Percentiles rank a stretch among this genome's conserved stretches.
Conservation (phyloP, 2,113 vertebrate species). For the Circaetus cinerascens region DNA sequence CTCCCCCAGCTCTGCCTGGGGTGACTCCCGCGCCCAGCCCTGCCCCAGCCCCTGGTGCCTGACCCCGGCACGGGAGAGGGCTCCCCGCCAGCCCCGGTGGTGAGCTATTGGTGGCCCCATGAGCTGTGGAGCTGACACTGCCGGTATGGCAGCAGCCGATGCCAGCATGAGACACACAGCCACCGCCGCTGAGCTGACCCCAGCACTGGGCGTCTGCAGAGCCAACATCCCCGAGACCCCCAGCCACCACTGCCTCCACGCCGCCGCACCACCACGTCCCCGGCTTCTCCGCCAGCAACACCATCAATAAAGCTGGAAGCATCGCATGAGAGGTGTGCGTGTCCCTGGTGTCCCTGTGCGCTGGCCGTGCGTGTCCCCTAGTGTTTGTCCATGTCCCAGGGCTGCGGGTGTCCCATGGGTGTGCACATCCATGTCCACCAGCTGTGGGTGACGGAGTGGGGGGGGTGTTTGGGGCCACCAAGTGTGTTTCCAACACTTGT, state of each 20-base stretch:
- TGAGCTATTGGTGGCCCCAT: not conserved
- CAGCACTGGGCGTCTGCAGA: not conserved
- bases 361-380: not conserved
- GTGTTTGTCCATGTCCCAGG: not conserved
- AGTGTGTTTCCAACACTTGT: too few relatives aligned
- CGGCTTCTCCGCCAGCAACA: not conserved
- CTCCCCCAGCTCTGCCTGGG: too few relatives aligned
- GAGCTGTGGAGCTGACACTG: not conserved
- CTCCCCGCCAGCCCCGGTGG: not conserved
- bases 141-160: too few relatives aligned
- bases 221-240: too few relatives aligned
- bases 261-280: not conserved
- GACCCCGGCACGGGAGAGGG: not conserved
- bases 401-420: not conserved
- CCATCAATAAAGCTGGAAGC: not conserved
- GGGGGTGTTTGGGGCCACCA: not conserved
- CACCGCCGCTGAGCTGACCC: not conserved
- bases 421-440: not conserved
- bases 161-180: not conserved
- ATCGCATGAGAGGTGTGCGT: not conserved
- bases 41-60: too few relatives aligned
- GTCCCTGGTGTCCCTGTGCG: not conserved
- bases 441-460: not conserved
- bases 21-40: too few relatives aligned
- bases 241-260: not conserved